Evolutionary conservation across 2,797 vertebrate genomes (phyloP).

Genomic region (Carcharodon carcharias): DNA sequence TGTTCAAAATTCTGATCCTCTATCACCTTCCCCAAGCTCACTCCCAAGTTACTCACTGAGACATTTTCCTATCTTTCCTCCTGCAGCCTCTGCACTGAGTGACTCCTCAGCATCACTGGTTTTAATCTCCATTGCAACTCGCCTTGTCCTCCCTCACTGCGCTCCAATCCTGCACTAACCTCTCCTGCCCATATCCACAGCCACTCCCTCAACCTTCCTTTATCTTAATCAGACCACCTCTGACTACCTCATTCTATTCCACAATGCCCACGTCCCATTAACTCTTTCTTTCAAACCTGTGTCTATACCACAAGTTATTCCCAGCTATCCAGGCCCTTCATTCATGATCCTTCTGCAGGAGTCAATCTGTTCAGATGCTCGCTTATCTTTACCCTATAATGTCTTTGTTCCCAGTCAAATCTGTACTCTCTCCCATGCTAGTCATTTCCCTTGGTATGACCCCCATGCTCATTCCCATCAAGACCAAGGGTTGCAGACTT

Average conservation of each 20-base stretch:
- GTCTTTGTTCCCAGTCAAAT: neutral
- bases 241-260: neutral
- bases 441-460: neutral
- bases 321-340: neutral
- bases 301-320: neutral
- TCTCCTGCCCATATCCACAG: neutral
- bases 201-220: neutral
- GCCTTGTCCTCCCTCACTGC: no score
- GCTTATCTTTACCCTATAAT: neutral
- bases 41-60: no score
- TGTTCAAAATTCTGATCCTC: no score
- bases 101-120: no score
- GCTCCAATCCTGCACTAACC: neutral
- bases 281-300: neutral
- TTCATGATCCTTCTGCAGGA: neutral
- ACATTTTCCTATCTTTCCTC: no score
- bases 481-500: no score
- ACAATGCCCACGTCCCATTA: neutral
- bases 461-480: no score
- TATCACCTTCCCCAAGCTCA: no score
- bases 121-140: no score
- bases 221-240: neutral
- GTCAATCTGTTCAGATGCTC: neutral
- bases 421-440: neutral
- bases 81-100: no score